Base-by-base conservation (phyloP, 2,113 vertebrate genomes). In the Misgurnus mizolepis region DNA sequence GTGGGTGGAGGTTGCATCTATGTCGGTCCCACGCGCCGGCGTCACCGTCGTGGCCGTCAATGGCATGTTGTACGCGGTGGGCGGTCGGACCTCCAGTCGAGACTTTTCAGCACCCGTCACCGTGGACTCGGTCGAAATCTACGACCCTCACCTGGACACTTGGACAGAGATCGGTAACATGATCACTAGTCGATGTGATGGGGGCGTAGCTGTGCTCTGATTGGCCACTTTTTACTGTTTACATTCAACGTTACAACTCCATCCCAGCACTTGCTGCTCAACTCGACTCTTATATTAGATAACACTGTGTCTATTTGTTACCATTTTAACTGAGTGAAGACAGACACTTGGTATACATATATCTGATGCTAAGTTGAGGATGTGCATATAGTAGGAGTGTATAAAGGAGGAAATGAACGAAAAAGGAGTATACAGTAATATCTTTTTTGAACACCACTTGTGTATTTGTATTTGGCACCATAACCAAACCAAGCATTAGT, bases 181-280 rank as follows among this genome's bases (percentile, higher is more conserved):
- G 96, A 98, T 98, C 89, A 98, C 97, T 61, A 99, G 98, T 89
- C 96, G 97, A 85, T 99, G 96, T 2, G 97, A 99, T 67, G 97
- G 96, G 34, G 96, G 95, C 0, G 88, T 98, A 84, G 97, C 96
- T 53, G 95, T 98, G 71, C 93, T 99, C 50, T 99, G 86, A 95
- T 39, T 8, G 34, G 3, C 17, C 15, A 6, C 18, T 15, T 11
- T 53, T 15, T 2, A 53, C 80, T 22, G 43, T 78, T 64, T 15
- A 18, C 56, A 55, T 6, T 47, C 56, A 60, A 60, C 7, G 12
- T 43, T 41, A 41, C 7, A 17, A 7, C n/a, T 58, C n/a, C 8
- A 3, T 18, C 17, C 45, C 69, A 40, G 69, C 69, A 71, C 67
- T 34, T 17, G 55, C 39, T 47, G 55, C 53, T 34, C 58, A 9